Evolutionary conservation across 1,140 invertebrate species (phyloP), one percentile per base, ranked within the genome.

Genomic region (Danaus melanippus): DNA sequence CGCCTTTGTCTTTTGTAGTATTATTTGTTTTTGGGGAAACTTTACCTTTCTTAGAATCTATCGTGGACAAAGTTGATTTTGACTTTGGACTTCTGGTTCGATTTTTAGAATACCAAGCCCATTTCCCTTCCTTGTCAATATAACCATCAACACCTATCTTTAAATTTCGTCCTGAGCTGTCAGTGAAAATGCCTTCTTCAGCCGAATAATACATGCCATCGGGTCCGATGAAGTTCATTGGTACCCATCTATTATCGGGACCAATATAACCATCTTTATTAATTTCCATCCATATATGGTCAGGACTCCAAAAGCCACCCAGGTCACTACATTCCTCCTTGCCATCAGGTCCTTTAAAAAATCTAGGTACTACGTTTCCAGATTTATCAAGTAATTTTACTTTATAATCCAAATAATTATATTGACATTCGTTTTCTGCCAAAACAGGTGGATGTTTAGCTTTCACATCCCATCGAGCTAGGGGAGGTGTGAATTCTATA

Each of bases 201-300:
- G 83, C 67, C 0, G 76, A 76, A 67, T 86, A 84, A 58, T 62
- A 67, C 73, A 79, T 76, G 12, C 79, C 83, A 63, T 84, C 83
- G 10, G 79, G 83, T n/a, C 83, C 83, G 42, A 52, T 71, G 55
- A 86, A 86, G 42, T 76, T 84, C 69, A 76, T 75, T n/a, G 83
- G 83, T 10, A 81, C 70, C 83, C 83, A 86, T 12, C 81, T 67
- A 50, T 74, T 72, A 68, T 86, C 83, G 4, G 74, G 73, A 11
- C 78, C 81, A 50, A 86, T 77, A 17, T 81, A 86, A 8, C 83
- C 83, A 43, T 86, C 83, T 69, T 78, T 84, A 62, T 79, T 84
- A 21, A 86, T 83, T 60, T 86, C 81, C 53, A 77, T 43, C 83
- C 83, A 86, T 17, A 67, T 44, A 12, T 79, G 67, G 40, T 67